Conservation (phyloP, 2,888 invertebrate species). For the Diaphora mendica region DNA sequence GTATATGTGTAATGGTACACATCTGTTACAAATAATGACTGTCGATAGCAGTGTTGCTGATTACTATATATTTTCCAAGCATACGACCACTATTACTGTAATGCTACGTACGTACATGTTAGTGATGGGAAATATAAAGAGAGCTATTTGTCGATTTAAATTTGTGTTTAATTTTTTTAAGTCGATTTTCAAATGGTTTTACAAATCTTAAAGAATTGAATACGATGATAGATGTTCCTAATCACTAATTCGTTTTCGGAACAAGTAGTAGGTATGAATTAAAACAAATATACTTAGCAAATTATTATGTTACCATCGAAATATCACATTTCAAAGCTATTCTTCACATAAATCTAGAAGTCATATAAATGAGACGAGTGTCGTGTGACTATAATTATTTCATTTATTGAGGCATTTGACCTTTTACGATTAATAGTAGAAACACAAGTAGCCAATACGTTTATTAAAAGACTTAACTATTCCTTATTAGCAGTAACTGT, state of each 20-base stretch:
- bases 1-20: slow-evolving; percentile 40
- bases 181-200: background rate
- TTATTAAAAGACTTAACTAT: background rate
- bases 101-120: slow-evolving; percentile 69
- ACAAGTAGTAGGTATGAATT: too few relatives aligned
- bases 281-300: background rate
- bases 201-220: background rate
- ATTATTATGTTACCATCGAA: too few relatives aligned
- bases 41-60: slow-evolving; percentile 69
- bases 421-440: background rate
- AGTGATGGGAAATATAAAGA: slow-evolving; percentile 31
- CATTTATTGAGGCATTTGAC: background rate
- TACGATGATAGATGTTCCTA: background rate
- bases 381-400: background rate
- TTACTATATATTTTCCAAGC: slow-evolving; percentile 75
- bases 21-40: slow-evolving; percentile 44
- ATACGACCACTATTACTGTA: slow-evolving; percentile 73
- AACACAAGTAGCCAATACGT: background rate
- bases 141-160: slow-evolving; percentile 40
- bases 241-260: background rate
- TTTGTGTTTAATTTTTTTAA: slow-evolving; percentile 10
- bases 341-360: background rate
- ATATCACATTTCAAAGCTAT: background rate
- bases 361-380: background rate
- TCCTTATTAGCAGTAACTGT: background rate